Evolutionary conservation across 2,797 vertebrate genomes (phyloP), one percentile per base, ranked within the genome.

Genomic region (Anolis apletophallus): DNA sequence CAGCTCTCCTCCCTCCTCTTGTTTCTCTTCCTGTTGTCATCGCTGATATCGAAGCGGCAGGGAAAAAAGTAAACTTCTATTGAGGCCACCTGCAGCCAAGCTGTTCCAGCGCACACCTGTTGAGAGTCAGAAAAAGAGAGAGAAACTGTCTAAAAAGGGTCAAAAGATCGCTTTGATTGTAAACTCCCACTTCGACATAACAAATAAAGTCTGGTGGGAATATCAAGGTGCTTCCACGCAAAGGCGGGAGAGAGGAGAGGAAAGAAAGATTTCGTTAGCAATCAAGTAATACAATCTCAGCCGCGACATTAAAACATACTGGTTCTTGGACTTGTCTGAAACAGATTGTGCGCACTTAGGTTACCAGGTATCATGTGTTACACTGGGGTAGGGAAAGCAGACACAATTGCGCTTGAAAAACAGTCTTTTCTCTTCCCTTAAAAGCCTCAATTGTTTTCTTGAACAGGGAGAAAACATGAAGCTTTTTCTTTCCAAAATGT

Each of bases 211-310:
- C 95, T 74, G 52, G 87, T 90, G 92, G 91, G 93, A 94, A 92
- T 94, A 93, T 94, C 94, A 91, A 77, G 93, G 92, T 93, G 95
- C 94, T 93, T 92, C 93, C 92, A 92, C 93, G 85, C 89, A 94
- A 92, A 95, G 88, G 13, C 7, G 26, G 16, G 52, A 26, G 23
- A 50, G 32, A 26, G 40, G 34, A 46, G 13, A 52, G 26, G 32
- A 81, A 87, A 95, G 97, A 92, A 91, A 97, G 97, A 96, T 97
- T 95, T 96, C 97, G 96, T 97, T 97, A 96, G 96, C 90, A 94
- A 96, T 94, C 96, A 96, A 96, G 98, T 98, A 99, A 99, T 94
- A 95, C 92, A 97, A 99, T 98, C 97, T 97, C 95, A 88, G 92
- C 96, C 96, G 96, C 97, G 97, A 98, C 97, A 97, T 98, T 97